phyloP scores from a whole-genome alignment of 2,888 invertebrate genomes.

The Parascotia fuliginaria region DNA sequence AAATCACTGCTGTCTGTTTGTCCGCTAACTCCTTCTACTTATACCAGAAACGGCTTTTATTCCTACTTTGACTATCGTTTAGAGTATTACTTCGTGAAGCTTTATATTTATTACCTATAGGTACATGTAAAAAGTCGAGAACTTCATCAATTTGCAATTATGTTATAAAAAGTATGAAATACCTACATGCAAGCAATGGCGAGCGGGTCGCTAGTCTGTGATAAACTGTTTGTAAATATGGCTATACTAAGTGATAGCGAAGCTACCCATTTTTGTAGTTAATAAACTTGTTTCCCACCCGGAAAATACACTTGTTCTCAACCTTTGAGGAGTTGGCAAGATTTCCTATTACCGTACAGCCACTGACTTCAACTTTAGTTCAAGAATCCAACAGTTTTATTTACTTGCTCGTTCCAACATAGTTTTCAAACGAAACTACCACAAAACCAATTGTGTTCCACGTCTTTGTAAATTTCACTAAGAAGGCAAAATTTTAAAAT shows the following conservation, averaged over 20 bases:
- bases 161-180: no score
- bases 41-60: no score
- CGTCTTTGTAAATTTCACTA: conserved; percentile 5
- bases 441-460: conserved; percentile 17
- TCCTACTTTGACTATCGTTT: no score
- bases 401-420: conserved; percentile 47
- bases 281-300: conserved; percentile 54
- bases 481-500: conserved; percentile 2
- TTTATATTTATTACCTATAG: no score
- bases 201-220: no score
- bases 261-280: conserved; percentile 40
- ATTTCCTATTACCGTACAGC: conserved; percentile 58
- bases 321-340: conserved; percentile 63
- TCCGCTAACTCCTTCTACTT: no score
- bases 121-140: no score
- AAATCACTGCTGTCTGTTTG: no score
- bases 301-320: conserved; percentile 58
- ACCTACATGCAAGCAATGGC: no score
- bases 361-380: conserved; percentile 51
- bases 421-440: conserved; percentile 28
- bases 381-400: conserved; percentile 55
- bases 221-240: conserved; percentile 31
- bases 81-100: no score
- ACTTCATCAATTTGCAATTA: no score
- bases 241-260: conserved; percentile 43